A percentile compares a stretch with the other conserved stretches of the same genome.
Evolutionary conservation across 2,113 vertebrate species (phyloP).

Genomic region (Poeciliopsis prolifica): DNA sequence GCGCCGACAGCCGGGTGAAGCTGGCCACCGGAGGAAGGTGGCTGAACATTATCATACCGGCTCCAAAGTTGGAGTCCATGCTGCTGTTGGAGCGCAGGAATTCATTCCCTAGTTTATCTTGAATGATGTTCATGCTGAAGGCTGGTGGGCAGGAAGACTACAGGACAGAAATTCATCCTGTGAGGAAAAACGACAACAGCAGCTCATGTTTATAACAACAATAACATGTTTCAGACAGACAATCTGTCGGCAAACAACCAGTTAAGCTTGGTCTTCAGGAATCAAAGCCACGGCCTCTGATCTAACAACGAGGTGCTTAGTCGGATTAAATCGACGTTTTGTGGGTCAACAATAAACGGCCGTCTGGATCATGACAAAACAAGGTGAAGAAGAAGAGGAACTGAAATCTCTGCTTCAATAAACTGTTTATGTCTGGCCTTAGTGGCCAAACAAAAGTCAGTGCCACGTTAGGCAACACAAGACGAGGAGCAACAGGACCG

Average conservation of each 20-base stretch:
- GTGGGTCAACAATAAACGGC: slow-evolving; percentile 64
- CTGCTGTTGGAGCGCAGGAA: slow-evolving; percentile 85
- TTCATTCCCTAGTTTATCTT: slow-evolving; percentile 91
- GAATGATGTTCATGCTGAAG: slow-evolving; percentile 82
- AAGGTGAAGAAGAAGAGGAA: not conserved
- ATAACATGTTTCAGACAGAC: not conserved
- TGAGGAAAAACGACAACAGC: slow-evolving; percentile 13
- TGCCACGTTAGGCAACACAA: slow-evolving; percentile 37
- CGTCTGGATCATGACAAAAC: slow-evolving; percentile 45
- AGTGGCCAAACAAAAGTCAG: slow-evolving; percentile 36
- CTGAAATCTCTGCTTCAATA: not conserved
- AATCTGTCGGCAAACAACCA: slow-evolving; percentile 5
- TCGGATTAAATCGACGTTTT: slow-evolving; percentile 69
- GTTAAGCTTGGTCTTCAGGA: slow-evolving; percentile 45
- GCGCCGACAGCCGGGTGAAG: slow-evolving; percentile 91
- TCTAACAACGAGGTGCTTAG: slow-evolving; percentile 67
- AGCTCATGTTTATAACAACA: not conserved
- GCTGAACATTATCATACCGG: slow-evolving; percentile 96
- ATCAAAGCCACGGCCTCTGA: slow-evolving; percentile 64
- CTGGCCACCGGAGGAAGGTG: slow-evolving; percentile 96
- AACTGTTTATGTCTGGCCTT: slow-evolving; percentile 12
- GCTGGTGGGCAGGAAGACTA: slow-evolving; percentile 61
- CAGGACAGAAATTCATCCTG: slow-evolving; percentile 71
- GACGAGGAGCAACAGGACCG: slow-evolving; percentile 56
- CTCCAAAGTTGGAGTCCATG: slow-evolving; percentile 91